Evolutionary conservation across 2,113 vertebrate genomes (phyloP).

Genomic region (Elephantulus edwardii): DNA sequence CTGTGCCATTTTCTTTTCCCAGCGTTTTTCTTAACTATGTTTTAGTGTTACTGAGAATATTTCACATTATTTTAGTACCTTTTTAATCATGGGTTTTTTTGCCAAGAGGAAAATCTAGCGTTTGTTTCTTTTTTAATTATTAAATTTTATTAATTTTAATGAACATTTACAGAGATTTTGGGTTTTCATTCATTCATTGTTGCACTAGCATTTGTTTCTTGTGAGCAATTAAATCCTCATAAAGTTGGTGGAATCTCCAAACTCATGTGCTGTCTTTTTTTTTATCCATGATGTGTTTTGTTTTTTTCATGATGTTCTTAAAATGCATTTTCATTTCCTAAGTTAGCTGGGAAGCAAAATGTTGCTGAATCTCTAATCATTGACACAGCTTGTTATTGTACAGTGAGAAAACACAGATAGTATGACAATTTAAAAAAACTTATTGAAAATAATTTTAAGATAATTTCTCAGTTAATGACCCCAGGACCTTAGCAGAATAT

Average conservation of each 20-base stretch:
- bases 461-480: background rate
- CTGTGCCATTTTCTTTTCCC: no score
- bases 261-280: background rate
- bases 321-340: background rate
- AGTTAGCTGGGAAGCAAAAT: conserved; percentile 1
- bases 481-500: background rate
- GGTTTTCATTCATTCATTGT: no score
- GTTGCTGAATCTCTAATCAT: background rate
- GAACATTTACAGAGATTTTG: no score
- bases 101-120: background rate
- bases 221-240: conserved; percentile 25
- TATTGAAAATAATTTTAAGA: conserved; percentile 9
- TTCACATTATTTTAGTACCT: conserved; percentile 16
- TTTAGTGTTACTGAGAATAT: background rate
- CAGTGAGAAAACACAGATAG: background rate
- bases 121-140: no score
- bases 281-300: no score
- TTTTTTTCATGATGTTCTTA: no score
- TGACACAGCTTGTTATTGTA: background rate
- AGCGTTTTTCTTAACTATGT: background rate
- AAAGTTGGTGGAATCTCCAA: conserved; percentile 16
- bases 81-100: conserved; percentile 31
- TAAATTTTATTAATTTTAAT: no score
- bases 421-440: background rate
- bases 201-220: conserved; percentile 39